Conservation (phyloP, 2,888 invertebrate species). For the Andrena trimmerana region DNA sequence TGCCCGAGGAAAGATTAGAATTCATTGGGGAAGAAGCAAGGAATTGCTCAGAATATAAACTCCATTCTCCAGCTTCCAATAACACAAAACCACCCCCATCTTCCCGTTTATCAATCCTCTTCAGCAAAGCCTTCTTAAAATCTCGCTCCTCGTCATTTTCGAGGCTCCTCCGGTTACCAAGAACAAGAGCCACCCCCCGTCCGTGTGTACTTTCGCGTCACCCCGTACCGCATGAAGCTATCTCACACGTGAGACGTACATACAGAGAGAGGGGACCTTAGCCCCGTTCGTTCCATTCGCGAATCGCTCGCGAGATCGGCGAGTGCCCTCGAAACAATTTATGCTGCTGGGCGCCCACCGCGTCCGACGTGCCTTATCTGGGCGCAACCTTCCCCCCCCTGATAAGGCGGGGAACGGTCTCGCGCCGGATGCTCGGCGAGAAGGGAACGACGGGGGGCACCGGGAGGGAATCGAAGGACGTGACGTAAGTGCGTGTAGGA, state of each 20-base stretch:
- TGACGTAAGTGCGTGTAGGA: constrained; percentile 81
- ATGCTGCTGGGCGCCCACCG: constrained; percentile 77
- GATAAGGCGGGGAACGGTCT: constrained; percentile 76
- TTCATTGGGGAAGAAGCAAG: no score
- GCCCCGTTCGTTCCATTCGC: constrained; percentile 47
- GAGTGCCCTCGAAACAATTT: constrained; percentile 81
- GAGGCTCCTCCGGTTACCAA: background rate
- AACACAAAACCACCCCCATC: background rate
- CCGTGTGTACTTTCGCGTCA: background rate
- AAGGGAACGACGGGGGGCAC: constrained; percentile 19
- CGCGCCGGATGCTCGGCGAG: constrained; percentile 54
- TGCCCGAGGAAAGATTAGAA: no score
- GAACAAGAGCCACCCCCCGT: constrained; percentile 1
- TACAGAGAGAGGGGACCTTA: constrained; percentile 9
- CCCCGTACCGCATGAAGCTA: background rate
- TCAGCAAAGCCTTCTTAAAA: background rate
- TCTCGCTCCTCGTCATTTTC: background rate
- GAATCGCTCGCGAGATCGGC: constrained; percentile 71
- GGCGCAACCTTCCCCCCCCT: constrained; percentile 63
- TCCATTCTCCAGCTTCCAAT: no score
- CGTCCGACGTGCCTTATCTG: constrained; percentile 82
- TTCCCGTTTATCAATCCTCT: background rate
- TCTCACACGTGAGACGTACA: background rate
- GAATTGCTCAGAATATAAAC: no score
- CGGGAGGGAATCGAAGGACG: constrained; percentile 72